A percentile compares a stretch with the other conserved stretches of the same genome.
Conservation (phyloP, 2,113 vertebrate species). For the Xiphophorus maculatus region DNA sequence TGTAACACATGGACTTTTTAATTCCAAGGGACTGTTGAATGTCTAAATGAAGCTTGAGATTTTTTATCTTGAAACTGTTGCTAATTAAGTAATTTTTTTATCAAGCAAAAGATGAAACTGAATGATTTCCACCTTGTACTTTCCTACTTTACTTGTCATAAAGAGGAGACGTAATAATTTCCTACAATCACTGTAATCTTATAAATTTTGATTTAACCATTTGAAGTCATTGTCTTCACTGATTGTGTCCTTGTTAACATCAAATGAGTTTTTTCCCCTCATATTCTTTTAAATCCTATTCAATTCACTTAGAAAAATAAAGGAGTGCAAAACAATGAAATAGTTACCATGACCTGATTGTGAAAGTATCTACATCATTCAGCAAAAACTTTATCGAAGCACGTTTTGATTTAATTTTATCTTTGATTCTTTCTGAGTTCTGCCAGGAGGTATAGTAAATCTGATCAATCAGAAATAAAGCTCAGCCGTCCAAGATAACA, state of each 20-base stretch:
- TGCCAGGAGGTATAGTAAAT: no score
- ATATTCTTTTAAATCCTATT: not conserved
- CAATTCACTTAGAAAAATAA: no score
- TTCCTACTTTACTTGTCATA: slow-evolving; percentile 23
- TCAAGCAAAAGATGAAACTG: slow-evolving; percentile 37
- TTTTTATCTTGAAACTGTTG: slow-evolving; percentile 6
- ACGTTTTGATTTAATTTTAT: no score
- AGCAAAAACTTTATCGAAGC: no score
- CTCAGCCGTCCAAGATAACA: no score
- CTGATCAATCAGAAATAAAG: no score
- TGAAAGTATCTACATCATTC: no score
- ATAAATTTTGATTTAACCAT: slow-evolving; percentile 50
- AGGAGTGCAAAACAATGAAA: no score
- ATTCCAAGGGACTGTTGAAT: not conserved
- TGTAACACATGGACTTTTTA: slow-evolving; percentile 22
- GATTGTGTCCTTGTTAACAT: not conserved
- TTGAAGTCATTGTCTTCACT: slow-evolving; percentile 1
- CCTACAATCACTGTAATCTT: slow-evolving; percentile 49
- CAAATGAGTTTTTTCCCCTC: slow-evolving; percentile 9
- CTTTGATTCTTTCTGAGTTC: no score
- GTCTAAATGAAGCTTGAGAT: slow-evolving; percentile 4
- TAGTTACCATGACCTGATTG: no score
- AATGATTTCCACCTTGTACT: slow-evolving; percentile 24
- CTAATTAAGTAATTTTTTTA: slow-evolving; percentile 7
- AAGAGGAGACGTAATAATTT: slow-evolving; percentile 42